These are phyloP conservation scores for Vireo altiloquus DNA, from an alignment of 2,113 vertebrate species.

Conservation along the genomic window DNA sequence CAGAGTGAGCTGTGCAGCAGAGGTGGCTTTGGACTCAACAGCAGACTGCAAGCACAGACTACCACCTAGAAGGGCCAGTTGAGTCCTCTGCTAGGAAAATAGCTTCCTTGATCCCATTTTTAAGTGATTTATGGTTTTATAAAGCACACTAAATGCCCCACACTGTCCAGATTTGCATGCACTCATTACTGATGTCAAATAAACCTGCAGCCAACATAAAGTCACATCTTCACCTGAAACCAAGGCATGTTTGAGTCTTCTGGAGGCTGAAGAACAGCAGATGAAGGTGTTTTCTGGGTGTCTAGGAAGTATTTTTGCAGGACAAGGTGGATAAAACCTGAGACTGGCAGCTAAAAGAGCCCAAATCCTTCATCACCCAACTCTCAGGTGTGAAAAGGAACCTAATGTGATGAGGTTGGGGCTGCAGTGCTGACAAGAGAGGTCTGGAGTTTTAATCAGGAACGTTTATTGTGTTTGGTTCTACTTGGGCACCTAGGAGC, in stretches of 20 bases:
- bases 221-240: background rate
- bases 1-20: background rate
- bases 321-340: background rate
- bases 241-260: background rate
- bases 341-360: background rate
- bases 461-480: background rate
- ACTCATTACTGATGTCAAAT: background rate
- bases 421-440: background rate
- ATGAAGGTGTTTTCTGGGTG: background rate
- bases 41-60: background rate
- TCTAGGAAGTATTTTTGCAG: background rate
- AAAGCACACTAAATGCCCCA: background rate
- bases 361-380: background rate
- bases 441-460: background rate
- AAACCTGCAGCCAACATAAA: background rate
- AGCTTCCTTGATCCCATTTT: background rate
- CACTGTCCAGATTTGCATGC: background rate
- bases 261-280: rapidly evolving
- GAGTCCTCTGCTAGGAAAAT: background rate
- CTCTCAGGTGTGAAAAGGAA: background rate
- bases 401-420: background rate
- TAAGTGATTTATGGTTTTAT: background rate
- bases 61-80: background rate
- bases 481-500: background rate
- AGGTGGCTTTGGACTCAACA: background rate